Conservation (phyloP, 2,113 vertebrate genomes). For the Carlito syrichta region DNA sequence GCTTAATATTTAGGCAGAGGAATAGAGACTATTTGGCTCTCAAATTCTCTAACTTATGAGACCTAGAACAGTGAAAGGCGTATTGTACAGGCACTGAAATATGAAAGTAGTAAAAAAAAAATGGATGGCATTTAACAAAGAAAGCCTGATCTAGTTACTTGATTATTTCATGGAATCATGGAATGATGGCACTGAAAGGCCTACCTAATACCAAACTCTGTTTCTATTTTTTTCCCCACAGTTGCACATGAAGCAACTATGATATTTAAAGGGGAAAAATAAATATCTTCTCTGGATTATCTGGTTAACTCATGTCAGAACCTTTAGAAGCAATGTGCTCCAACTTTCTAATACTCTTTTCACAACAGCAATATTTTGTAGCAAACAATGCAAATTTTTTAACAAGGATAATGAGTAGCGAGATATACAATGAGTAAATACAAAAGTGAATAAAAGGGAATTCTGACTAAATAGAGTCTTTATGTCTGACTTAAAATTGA, state of each 20-base stretch:
- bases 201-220: neutral
- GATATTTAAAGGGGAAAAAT: neutral
- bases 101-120: neutral
- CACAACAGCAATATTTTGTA: neutral
- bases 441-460: neutral
- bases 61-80: neutral
- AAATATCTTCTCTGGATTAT: neutral
- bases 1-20: neutral
- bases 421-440: neutral
- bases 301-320: neutral
- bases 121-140: neutral
- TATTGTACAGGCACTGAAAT: neutral
- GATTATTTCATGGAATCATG: neutral
- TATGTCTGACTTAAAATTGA: neutral
- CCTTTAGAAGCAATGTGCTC: neutral
- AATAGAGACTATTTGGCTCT: neutral
- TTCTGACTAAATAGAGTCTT: neutral
- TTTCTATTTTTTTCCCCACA: neutral
- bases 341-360: neutral
- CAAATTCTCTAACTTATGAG: neutral
- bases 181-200: neutral
- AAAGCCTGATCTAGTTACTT: neutral
- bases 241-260: neutral
- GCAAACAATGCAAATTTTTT: neutral
- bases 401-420: neutral